These are phyloP conservation scores for Mythimna loreyi DNA, from an alignment of 2,888 invertebrate genomes.

Conservation along the genomic window DNA sequence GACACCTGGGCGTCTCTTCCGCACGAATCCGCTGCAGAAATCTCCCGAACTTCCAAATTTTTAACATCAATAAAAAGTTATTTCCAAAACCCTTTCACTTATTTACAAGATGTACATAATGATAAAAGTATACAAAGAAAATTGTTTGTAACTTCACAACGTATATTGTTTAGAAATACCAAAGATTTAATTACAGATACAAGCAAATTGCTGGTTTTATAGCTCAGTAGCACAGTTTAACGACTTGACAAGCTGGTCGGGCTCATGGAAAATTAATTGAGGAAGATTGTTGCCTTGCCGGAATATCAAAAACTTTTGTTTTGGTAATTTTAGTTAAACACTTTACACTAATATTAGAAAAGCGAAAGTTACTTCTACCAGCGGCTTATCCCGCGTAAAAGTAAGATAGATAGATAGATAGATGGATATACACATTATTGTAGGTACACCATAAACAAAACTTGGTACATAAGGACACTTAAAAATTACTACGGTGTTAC, in stretches of 20 bases:
- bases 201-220: conserved; percentile 49
- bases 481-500: too few relatives aligned
- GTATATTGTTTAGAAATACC: conserved; percentile 16
- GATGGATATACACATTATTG: too few relatives aligned
- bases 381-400: too few relatives aligned
- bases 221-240: conserved; percentile 48
- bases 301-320: conserved; percentile 4
- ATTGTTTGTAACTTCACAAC: conserved; percentile 12
- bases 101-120: neutral
- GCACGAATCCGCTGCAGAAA: too few relatives aligned
- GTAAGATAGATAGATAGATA: too few relatives aligned
- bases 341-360: too few relatives aligned
- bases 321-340: neutral
- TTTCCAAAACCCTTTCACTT: neutral
- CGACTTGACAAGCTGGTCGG: conserved; percentile 46
- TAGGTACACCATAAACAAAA: too few relatives aligned
- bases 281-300: conserved; percentile 26
- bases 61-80: neutral
- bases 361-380: too few relatives aligned
- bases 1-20: too few relatives aligned
- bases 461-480: too few relatives aligned
- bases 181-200: conserved; percentile 57
- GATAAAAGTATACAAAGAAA: neutral
- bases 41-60: too few relatives aligned
- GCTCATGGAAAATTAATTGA: conserved; percentile 50